Base-by-base conservation (phyloP, 2,888 invertebrate genomes). In the Serrognathus titanus region DNA sequence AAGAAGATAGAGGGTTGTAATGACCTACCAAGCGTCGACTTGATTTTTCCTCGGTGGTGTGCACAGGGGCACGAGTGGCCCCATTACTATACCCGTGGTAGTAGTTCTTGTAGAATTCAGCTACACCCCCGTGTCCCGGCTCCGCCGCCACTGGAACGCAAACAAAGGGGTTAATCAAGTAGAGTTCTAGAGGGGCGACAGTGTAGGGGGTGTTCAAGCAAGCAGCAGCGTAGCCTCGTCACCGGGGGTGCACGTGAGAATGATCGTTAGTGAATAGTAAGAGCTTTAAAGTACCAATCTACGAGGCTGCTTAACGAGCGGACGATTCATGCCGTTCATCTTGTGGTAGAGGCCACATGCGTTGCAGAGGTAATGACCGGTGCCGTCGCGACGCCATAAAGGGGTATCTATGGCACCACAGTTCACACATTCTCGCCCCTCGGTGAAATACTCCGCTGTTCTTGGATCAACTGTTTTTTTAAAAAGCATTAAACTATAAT, bases 301-400 rank as follows among this genome's bases (percentile, higher is more conserved):
- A 80, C 94, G 86, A 75, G 93, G 90, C 79, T 92, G 94, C 83
- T 92, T 93, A 74, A 92, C 90, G 73, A 94, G 83, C 58, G 95
- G 94, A 74, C 94, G 85, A 82, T 93, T 93, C 84, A 92, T 89
- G 76, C 94, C 94, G 80, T 95, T 96, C 92, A 94, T 92, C 84
- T 94, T 94, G 82, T 90, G 90, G 85, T 98, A 98, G 69, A 99
- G 91, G 71, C 98, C 98, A 82, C 99, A 99, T 66, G 98, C 98
- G 85, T 99, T 99, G 87, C 99, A 99, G 72, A 98, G 88, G 82
- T 97, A 98, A 83, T 98, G 97, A 65, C 98, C 98, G 72, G 95
- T 96, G 78, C 95, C 95, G 85, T 99, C 98, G 77, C 99, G 87
- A 68, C 98, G 87, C 99, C 98, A 98, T 69, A 98, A 85, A 63